Evolutionary conservation across 2,888 invertebrate genomes (phyloP).

Genomic region (Sisyra nigra): DNA sequence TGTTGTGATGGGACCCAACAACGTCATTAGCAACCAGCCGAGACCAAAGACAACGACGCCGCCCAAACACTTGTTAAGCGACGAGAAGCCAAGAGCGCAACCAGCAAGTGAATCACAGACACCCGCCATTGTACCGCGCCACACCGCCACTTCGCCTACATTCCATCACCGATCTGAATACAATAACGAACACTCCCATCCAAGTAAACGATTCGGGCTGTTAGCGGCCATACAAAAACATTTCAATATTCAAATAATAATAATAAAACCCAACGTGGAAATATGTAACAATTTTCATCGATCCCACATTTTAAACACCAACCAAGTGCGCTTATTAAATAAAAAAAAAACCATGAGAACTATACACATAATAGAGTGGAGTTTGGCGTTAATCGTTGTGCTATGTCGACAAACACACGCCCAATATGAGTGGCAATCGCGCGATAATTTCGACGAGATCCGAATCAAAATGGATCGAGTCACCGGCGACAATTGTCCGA

Average conservation of each 20-base stretch:
- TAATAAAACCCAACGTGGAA: too few species aligned
- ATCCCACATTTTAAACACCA: too few species aligned
- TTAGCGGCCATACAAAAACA: too few species aligned
- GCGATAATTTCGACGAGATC: conserved; percentile 82
- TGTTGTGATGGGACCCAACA: neutral
- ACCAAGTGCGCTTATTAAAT: too few species aligned
- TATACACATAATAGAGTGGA: neutral
- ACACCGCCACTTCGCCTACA: neutral
- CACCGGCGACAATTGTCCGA: conserved; percentile 74
- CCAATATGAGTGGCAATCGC: conserved; percentile 83
- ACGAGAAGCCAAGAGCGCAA: neutral
- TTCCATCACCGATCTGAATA: too few species aligned
- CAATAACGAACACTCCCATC: too few species aligned
- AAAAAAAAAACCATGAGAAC: too few species aligned
- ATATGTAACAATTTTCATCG: too few species aligned
- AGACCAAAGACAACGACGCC: neutral
- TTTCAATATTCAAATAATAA: too few species aligned
- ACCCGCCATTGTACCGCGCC: neutral
- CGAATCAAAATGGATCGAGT: conserved; percentile 71
- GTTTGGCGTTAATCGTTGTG: conserved; percentile 8
- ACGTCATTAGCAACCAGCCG: neutral
- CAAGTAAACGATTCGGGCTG: too few species aligned
- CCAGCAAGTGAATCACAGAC: neutral
- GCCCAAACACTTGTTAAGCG: neutral
- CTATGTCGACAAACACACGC: conserved; percentile 48